These are phyloP conservation scores for Nemoura dubitans DNA, from an alignment of 2,888 invertebrate genomes.

Conservation along the genomic window DNA sequence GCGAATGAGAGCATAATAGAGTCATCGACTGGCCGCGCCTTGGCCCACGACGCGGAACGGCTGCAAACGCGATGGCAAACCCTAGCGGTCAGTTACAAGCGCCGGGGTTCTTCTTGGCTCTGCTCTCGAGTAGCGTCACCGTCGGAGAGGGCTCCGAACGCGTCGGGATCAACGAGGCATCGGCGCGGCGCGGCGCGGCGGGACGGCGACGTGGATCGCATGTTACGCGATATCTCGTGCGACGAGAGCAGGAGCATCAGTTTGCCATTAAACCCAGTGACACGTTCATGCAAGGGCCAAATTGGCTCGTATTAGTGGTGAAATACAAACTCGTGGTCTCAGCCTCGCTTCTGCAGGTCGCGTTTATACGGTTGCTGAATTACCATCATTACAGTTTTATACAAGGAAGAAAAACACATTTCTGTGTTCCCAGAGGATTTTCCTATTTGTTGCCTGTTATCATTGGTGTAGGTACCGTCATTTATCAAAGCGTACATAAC, in stretches of 20 bases:
- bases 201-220: conserved; percentile 22
- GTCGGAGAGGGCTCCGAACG: background rate
- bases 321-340: background rate
- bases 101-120: background rate
- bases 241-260: background rate
- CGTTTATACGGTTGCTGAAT: background rate
- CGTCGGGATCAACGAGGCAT: background rate
- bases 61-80: background rate
- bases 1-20: background rate
- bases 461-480: background rate
- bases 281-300: conserved; percentile 7
- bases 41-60: background rate
- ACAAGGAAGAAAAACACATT: background rate
- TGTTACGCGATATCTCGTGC: background rate
- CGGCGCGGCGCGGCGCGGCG: background rate
- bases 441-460: background rate
- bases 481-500: background rate
- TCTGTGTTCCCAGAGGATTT: background rate
- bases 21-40: background rate
- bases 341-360: background rate
- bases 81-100: background rate
- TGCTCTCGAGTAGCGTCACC: background rate
- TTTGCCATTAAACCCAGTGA: background rate
- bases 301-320: conserved; percentile 19
- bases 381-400: background rate